Base-by-base conservation (phyloP, 2,797 vertebrate genomes). In the Epinephelus awoara region DNA sequence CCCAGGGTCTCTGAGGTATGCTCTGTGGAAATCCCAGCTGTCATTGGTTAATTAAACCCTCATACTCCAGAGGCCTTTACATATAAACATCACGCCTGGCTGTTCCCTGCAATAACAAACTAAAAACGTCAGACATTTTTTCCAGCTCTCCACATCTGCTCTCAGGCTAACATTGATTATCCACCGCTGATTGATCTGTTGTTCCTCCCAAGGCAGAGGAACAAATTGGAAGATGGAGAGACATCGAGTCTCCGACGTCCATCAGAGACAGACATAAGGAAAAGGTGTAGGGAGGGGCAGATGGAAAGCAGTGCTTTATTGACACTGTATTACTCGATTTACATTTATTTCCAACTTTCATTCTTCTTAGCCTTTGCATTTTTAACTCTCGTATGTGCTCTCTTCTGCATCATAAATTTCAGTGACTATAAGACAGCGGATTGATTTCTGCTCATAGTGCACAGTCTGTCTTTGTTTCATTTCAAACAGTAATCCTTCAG, bases 31-130 rank as follows among this genome's bases (percentile, higher is more conserved):
- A 89, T 89, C 83, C 84, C 79, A 85, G 86, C 84, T 87, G 83
- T 85, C 86, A 86, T 85, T 86, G 83, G 80, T 90, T 90, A 86
- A 90, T 92, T 90, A 88, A 91, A 88, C 82, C 72, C 55, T 83
- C 61, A 70, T 77, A 88, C 88, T 88, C 84, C 64, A 85, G 85
- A 91, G 84, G 77, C 89, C 75, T 87, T 87, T 66, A 89, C 85
- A 89, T 83, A 77, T 73, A 91, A 92, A 90, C 85, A 90, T 85
- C 72, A 86, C 50, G 70, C 76, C 68, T 85, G 80, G 76, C 79
- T 87, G 76, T 89, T 91, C 75, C 58, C 58, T 82, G 46, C 72
- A 82, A 89, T 72, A 92, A 92, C 84, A 93, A 90, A 92, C 85
- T 56, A 66, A 80, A 29, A 88, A 72, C 19, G 18, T 78, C 56